Percentiles rank a stretch among this genome's conserved stretches.
These are phyloP conservation scores for Drosophila paranaensis DNA, from an alignment of 2,888 invertebrate species.

Conservation along the genomic window DNA sequence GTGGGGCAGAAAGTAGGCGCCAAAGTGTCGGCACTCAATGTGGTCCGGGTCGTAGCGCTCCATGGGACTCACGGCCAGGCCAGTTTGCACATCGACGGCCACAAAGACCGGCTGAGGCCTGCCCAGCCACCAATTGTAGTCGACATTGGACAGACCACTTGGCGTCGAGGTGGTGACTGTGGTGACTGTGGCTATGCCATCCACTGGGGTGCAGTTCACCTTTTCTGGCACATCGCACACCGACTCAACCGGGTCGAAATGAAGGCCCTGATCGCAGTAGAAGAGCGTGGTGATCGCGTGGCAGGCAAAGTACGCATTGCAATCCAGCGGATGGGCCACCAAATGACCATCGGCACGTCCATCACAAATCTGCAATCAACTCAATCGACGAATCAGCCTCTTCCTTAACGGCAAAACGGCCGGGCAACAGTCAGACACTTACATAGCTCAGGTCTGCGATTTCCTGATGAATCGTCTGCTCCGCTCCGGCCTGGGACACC, in stretches of 20 bases:
- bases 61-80: slow-evolving; percentile 70
- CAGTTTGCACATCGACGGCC: slow-evolving; percentile 72
- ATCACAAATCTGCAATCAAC: slow-evolving; percentile 65
- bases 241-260: slow-evolving; percentile 67
- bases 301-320: slow-evolving; percentile 78
- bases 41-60: slow-evolving; percentile 72
- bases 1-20: slow-evolving; percentile 83
- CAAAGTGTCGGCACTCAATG: slow-evolving; percentile 80
- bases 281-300: slow-evolving; percentile 52
- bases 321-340: slow-evolving; percentile 77
- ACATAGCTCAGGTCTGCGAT: slow-evolving; percentile 62
- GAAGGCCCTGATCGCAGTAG: slow-evolving; percentile 69
- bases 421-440: slow-evolving; percentile 31
- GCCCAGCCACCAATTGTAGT: slow-evolving; percentile 43
- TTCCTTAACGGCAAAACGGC: not conserved
- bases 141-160: slow-evolving; percentile 1
- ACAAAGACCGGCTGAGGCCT: slow-evolving; percentile 59
- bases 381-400: not conserved
- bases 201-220: slow-evolving; percentile 52
- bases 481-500: slow-evolving; percentile 25
- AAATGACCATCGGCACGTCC: slow-evolving; percentile 49
- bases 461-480: slow-evolving; percentile 14
- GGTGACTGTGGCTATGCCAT: not conserved
- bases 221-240: slow-evolving; percentile 75
- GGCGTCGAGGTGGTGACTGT: slow-evolving; percentile 1